A percentile compares a stretch with the other conserved stretches of the same genome.
Conservation (phyloP, 2,797 vertebrate genomes). For the Serranus cabrilla region DNA sequence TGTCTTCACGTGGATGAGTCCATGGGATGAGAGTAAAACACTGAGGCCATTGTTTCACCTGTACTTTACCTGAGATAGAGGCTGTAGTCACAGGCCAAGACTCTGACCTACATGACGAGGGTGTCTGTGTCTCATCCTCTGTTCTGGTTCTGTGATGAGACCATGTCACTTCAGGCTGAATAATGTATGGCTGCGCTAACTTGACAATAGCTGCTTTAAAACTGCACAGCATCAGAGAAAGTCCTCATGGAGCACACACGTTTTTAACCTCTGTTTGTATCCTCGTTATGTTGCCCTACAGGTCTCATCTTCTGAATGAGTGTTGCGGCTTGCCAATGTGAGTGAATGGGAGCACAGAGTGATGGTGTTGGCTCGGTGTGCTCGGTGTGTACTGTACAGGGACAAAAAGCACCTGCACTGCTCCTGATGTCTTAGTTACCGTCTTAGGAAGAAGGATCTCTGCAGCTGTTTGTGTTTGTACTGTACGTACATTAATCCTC, state of each 20-base stretch:
- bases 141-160: slow-evolving; percentile 1
- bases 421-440: slow-evolving; percentile 33
- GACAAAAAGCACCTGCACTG: slow-evolving; percentile 48
- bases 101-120: slow-evolving; percentile 25
- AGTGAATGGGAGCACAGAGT: slow-evolving; percentile 42
- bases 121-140: neutral
- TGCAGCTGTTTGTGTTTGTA: slow-evolving; percentile 16
- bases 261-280: slow-evolving; percentile 16
- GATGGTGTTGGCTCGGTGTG: slow-evolving; percentile 44
- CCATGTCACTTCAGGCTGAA: slow-evolving; percentile 24
- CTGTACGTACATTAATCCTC: neutral
- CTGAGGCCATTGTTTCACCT: slow-evolving; percentile 71
- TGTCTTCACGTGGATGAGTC: slow-evolving; percentile 48
- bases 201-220: slow-evolving; percentile 27
- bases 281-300: neutral
- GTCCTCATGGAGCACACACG: neutral
- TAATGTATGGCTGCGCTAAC: slow-evolving; percentile 29
- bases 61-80: slow-evolving; percentile 46
- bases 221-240: slow-evolving; percentile 11
- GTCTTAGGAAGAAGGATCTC: slow-evolving; percentile 14
- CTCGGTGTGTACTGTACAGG: slow-evolving; percentile 19
- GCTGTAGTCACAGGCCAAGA: slow-evolving; percentile 8
- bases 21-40: slow-evolving; percentile 56
- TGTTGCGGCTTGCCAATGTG: slow-evolving; percentile 19
- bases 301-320: slow-evolving; percentile 60